Conservation (phyloP, 2,113 vertebrate genomes). For the Pachypanchax playfairii region DNA sequence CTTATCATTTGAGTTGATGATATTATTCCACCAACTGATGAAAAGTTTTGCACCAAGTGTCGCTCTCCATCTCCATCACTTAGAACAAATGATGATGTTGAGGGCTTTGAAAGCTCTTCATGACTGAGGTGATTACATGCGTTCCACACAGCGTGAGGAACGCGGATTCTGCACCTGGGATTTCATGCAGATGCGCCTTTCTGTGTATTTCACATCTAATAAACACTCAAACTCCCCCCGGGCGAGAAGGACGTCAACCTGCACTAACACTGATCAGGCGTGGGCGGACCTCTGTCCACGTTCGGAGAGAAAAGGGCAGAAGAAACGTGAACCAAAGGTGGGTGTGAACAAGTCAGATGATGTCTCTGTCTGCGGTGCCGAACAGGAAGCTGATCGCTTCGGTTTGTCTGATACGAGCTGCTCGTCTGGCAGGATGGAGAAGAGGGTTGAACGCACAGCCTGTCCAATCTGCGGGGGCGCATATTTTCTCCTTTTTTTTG, state of each 20-base stretch:
- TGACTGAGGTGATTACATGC: conserved; percentile 28
- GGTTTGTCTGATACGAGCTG: conserved; percentile 3
- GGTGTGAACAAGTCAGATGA: conserved; percentile 52
- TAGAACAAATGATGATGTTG: no score
- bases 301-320: conserved; percentile 25
- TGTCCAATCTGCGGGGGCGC: conserved; percentile 51
- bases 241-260: conserved; percentile 36
- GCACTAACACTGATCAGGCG: conserved; percentile 48
- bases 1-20: no score
- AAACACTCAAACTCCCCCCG: conserved; percentile 42
- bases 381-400: conserved; percentile 35
- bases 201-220: conserved; percentile 44
- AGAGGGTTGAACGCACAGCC: conserved; percentile 14
- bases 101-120: conserved; percentile 17
- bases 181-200: conserved; percentile 40
- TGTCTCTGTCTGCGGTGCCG: conserved; percentile 67
- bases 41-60: conserved; percentile 17
- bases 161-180: conserved; percentile 47
- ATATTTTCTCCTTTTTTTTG: conserved; percentile 39
- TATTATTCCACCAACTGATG: not conserved
- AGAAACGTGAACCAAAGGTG: conserved; percentile 52
- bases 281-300: conserved; percentile 38
- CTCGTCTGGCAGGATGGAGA: conserved; percentile 29
- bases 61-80: not conserved
- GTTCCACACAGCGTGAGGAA: conserved; percentile 18